These are phyloP conservation scores for Leucophenga maculata DNA, from an alignment of 2,888 invertebrate genomes.

Conservation along the genomic window DNA sequence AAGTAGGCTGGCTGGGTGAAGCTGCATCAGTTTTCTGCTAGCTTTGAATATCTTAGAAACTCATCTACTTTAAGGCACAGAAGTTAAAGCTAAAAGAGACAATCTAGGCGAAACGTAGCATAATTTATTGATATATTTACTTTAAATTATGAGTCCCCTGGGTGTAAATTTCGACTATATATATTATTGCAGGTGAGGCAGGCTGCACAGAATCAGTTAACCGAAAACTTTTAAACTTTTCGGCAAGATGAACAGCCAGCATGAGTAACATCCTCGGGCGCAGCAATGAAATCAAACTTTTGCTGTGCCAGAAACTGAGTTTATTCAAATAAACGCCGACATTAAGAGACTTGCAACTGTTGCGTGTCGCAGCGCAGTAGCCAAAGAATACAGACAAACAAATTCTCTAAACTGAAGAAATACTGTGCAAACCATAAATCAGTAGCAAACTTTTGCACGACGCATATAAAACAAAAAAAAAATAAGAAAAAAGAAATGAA, in stretches of 20 bases:
- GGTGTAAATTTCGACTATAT: conserved; percentile 39
- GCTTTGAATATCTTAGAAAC: background rate
- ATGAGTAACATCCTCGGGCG: conserved; percentile 37
- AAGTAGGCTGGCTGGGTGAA: too few relatives aligned
- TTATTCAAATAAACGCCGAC: conserved; percentile 65
- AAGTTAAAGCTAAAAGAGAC: background rate
- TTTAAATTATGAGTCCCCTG: conserved; percentile 63
- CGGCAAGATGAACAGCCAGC: conserved; percentile 21
- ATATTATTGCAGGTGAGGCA: conserved; percentile 58
- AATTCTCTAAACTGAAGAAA: background rate
- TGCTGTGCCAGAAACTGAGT: conserved; percentile 57
- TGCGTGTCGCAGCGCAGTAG: conserved; percentile 39
- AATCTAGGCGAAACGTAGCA: conserved; percentile 30
- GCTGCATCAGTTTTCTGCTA: too few relatives aligned
- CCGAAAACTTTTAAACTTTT: conserved; percentile 61
- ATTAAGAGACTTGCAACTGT: conserved; percentile 65
- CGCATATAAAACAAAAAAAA: background rate
- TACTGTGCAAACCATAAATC: conserved; percentile 49
- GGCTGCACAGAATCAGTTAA: conserved; percentile 57
- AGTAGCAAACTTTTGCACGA: conserved; percentile 40
- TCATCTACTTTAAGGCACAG: background rate
- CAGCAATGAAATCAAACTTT: conserved; percentile 49
- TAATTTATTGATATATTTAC: conserved; percentile 66
- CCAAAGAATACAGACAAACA: background rate
- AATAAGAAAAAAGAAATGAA: conserved; percentile 3